Evolutionary conservation across 2,113 vertebrate species (phyloP), one percentile per base, ranked within the genome.

Genomic region (Cathartes aura): DNA sequence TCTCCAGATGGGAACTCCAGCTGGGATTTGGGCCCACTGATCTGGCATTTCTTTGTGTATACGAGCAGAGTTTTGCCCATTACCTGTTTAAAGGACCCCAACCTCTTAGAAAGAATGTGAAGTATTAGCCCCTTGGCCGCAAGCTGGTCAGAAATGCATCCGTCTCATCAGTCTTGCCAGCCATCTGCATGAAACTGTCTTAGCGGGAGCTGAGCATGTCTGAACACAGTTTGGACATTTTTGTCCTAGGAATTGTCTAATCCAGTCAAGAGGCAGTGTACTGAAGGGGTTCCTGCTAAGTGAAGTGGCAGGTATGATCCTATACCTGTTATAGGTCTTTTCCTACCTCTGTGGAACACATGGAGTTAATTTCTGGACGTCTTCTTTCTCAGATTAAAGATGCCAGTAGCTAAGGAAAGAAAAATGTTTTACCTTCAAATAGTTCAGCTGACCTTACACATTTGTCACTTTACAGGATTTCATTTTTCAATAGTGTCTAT

Each of bases 391-490:
- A 93, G 86, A 67, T 84, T 96, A 89, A 86, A 90, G 68, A 84
- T 94, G 94, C 75, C 96, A 91, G 50, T 67, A 84, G 56, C 80
- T 94, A 72, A 95, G 82, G 86, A 92, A 81, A 91, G 91, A 93
- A 94, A 94, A 95, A 84, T 89, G 3, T 75, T 92, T 94, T 96
- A 92, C 64, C 40, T 96, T 82, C 70, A 87, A 92, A 95, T 90
- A 96, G 89, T 94, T 96, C 89, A 89, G 68, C 52, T 96, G 96
- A 96, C 97, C 92, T 95, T 92, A 93, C 68, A 85, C 94, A 96
- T 97, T 94, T 91, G 89, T 96, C 95, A 96, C 89, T 87, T 95
- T 56, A 87, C 96, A 75, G 92, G 86, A 94, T 97, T 95, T 93
- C 40, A 92, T 95, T 95, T 96, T 97, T 97, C 92, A 97, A 93